phyloP scores from a whole-genome alignment of 2,888 invertebrate genomes.

The Xylophagus ater region DNA sequence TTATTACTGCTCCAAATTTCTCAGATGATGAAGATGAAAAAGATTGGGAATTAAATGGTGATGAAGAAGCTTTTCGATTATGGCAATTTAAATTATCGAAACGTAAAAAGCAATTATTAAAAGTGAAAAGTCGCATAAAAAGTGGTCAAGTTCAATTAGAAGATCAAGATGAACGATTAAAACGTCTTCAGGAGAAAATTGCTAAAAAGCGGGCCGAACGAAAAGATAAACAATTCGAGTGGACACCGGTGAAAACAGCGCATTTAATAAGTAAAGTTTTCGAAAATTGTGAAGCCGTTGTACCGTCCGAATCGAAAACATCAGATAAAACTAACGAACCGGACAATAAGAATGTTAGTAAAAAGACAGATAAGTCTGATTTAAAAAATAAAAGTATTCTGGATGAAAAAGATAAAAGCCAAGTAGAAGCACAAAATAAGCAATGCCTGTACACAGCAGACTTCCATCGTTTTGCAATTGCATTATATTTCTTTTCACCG shows the following conservation, averaged over 20 bases:
- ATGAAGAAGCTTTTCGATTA: background rate
- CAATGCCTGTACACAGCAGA: conserved; percentile 7
- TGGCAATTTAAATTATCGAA: conserved; percentile 1
- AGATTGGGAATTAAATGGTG: background rate
- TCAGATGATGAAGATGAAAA: background rate
- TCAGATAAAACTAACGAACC: background rate
- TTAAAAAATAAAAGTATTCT: no score
- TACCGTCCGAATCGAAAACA: background rate
- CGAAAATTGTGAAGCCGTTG: conserved; percentile 7
- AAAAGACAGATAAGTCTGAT: no score
- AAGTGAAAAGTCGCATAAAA: conserved; percentile 2
- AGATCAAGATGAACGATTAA: conserved; percentile 4
- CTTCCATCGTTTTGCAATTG: conserved; percentile 12
- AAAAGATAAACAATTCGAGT: conserved; percentile 8
- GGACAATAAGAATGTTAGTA: background rate
- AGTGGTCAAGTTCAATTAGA: background rate
- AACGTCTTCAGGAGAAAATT: conserved; percentile 5
- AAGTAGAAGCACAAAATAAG: background rate
- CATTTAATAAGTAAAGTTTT: conserved; percentile 14
- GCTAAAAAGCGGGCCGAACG: background rate
- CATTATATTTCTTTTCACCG: conserved; percentile 12
- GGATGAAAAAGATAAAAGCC: background rate
- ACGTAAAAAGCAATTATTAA: background rate
- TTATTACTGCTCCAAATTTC: background rate
- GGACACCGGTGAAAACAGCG: conserved; percentile 9